These are phyloP conservation scores for Talpa occidentalis DNA, from an alignment of 2,113 vertebrate genomes.

Conservation along the genomic window DNA sequence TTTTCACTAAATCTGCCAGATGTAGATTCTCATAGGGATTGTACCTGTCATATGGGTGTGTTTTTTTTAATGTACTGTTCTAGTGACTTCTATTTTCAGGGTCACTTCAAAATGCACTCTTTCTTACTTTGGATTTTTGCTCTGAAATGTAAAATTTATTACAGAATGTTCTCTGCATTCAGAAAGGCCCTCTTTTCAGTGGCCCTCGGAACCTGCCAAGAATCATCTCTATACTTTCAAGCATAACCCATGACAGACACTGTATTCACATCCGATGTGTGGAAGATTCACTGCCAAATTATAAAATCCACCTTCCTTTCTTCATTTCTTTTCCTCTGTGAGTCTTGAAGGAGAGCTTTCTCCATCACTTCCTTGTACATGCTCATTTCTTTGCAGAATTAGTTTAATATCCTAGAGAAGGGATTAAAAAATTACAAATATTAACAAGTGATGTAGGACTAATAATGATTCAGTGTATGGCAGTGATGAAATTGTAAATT, in stretches of 20 bases:
- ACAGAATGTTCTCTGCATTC: not conserved
- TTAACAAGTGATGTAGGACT: not conserved
- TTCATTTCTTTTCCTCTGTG: conserved; percentile 67
- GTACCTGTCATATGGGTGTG: not conserved
- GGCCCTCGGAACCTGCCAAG: not conserved
- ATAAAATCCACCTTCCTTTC: not conserved
- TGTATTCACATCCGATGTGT: not conserved
- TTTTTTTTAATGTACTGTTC: not conserved
- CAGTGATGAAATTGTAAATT: not conserved
- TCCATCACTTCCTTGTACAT: conserved; percentile 64
- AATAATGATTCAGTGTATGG: not conserved
- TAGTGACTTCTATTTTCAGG: conserved; percentile 1
- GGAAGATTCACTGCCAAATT: not conserved
- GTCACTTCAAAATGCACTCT: conserved; percentile 37
- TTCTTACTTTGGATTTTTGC: not conserved
- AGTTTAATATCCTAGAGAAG: conserved; percentile 82
- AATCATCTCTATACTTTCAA: not conserved
- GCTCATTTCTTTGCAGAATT: conserved; percentile 75
- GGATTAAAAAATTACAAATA: conserved; percentile 67
- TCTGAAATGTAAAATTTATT: conserved; percentile 26
- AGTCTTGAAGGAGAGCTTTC: conserved; percentile 59
- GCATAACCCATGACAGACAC: not conserved
- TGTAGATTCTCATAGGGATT: not conserved
- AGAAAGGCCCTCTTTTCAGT: not conserved
- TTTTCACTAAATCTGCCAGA: not conserved